phyloP scores from a whole-genome alignment of 2,113 vertebrate species.

The Diglossa brunneiventris region DNA sequence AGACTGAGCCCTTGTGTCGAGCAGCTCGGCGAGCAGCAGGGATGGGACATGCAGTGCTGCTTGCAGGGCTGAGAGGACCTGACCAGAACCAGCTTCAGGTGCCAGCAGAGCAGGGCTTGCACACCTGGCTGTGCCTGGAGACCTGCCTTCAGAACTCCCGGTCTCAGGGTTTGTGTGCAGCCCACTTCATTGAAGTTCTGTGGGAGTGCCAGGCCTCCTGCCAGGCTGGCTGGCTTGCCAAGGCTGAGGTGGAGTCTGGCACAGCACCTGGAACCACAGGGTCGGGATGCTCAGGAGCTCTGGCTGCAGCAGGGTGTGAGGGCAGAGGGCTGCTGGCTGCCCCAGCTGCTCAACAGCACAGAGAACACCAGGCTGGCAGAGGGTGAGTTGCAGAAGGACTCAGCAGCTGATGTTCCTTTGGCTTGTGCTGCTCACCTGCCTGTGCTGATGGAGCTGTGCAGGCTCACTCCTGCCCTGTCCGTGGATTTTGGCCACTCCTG shows the following conservation, averaged over 20 bases:
- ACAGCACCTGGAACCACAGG: accelerated
- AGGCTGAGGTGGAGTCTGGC: not conserved
- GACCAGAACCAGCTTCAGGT: accelerated
- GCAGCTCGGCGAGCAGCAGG: not conserved
- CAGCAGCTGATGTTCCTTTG: not conserved
- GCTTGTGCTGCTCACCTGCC: not conserved
- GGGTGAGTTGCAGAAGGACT: not conserved
- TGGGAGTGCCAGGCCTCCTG: accelerated
- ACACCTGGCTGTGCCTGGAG: not conserved
- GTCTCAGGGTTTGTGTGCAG: not conserved
- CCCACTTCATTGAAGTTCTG: accelerated
- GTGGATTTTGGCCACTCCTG: not conserved
- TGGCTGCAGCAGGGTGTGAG: accelerated
- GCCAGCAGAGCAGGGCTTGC: not conserved
- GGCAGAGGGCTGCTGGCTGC: not conserved
- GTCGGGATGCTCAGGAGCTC: not conserved
- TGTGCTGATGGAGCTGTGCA: accelerated
- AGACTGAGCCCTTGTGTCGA: accelerated
- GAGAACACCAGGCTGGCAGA: accelerated
- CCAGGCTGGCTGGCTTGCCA: not conserved
- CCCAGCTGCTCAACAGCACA: not conserved
- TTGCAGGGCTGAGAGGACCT: not conserved
- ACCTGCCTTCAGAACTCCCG: accelerated
- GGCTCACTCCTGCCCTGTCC: not conserved
- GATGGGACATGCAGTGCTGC: accelerated